phyloP scores from a whole-genome alignment of 1,140 invertebrate species.

The Drosophila pandora region DNA sequence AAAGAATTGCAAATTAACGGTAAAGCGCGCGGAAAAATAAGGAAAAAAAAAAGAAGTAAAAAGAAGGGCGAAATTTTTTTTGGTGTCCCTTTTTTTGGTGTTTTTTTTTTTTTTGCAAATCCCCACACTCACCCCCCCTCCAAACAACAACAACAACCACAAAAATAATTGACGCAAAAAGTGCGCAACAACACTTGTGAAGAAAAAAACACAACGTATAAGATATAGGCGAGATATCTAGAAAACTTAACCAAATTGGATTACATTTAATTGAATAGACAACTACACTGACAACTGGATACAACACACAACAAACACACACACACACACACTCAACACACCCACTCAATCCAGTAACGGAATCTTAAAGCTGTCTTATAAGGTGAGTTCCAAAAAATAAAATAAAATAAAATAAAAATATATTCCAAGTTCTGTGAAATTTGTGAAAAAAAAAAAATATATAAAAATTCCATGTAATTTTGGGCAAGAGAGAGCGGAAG shows the following conservation, averaged over 20 bases:
- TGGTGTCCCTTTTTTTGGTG: conserved; percentile 50
- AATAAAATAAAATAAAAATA: background rate
- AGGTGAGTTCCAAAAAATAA: background rate
- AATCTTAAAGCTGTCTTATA: background rate
- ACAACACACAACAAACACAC: conserved; percentile 2
- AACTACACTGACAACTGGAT: conserved; percentile 13
- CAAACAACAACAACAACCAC: background rate
- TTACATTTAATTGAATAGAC: conserved; percentile 44
- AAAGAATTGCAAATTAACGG: conserved; percentile 7
- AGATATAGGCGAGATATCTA: conserved; percentile 2
- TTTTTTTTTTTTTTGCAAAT: conserved; percentile 8
- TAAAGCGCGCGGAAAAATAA: conserved; percentile 8
- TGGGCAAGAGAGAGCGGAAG: no score
- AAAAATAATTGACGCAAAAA: conserved; percentile 26
- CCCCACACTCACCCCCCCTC: no score
- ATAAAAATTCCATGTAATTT: no score
- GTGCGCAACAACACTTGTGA: conserved; percentile 54
- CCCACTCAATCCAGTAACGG: conserved; percentile 8
- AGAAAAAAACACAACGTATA: conserved; percentile 22
- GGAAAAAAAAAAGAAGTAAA: background rate
- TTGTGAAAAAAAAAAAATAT: background rate
- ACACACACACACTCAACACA: conserved; percentile 1
- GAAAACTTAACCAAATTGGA: conserved; percentile 46
- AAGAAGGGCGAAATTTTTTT: conserved; percentile 37
- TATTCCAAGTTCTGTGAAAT: conserved; percentile 1